A percentile compares a stretch with the other conserved stretches of the same genome.
Conservation (phyloP, 1,140 invertebrate genomes). For the Notospermus geniculatus region DNA sequence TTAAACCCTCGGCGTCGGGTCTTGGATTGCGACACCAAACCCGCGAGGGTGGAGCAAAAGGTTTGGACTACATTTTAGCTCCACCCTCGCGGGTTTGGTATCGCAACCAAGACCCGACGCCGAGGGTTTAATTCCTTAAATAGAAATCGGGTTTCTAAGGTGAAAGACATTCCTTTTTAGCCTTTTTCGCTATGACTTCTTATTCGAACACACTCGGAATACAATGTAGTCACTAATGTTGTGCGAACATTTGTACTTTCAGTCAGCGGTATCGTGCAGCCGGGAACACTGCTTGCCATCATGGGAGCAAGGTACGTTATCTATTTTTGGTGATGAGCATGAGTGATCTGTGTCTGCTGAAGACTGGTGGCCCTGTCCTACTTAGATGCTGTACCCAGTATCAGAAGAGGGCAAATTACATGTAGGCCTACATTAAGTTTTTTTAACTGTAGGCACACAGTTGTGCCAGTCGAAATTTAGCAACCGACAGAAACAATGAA, state of each 20-base stretch:
- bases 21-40: too few species aligned
- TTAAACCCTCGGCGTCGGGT: too few species aligned
- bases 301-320: constrained; percentile 71
- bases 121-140: too few species aligned
- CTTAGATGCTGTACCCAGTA: not conserved
- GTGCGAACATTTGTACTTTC: constrained; percentile 15
- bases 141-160: too few species aligned
- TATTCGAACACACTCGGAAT: not conserved
- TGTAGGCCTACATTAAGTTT: not conserved
- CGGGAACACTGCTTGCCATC: constrained; percentile 85
- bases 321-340: too few species aligned
- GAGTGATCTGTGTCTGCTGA: not conserved
- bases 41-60: not conserved
- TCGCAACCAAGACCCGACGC: too few species aligned
- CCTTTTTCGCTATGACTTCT: not conserved
- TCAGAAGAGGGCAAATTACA: not conserved
- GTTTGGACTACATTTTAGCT: not conserved
- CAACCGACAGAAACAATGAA: too few species aligned
- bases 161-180: too few species aligned
- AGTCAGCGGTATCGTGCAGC: constrained; percentile 81
- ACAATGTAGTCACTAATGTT: not conserved
- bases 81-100: too few species aligned
- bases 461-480: not conserved
- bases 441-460: not conserved
- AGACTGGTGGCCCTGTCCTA: not conserved